Conservation (phyloP, 2,888 invertebrate genomes). For the Drosophila mulleri region DNA sequence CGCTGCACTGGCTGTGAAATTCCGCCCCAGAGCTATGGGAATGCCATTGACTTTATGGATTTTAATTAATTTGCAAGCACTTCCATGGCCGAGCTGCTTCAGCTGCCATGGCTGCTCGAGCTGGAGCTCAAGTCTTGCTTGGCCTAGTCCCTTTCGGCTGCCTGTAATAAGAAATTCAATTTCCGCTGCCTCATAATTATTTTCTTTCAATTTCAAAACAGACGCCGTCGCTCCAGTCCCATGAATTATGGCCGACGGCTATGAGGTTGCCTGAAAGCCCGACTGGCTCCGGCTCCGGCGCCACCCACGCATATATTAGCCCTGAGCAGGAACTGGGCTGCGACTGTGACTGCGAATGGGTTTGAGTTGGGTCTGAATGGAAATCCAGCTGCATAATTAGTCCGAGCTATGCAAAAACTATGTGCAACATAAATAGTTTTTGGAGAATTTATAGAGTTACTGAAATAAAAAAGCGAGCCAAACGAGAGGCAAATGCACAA, state of each 20-base stretch:
- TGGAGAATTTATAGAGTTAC: constrained; percentile 59
- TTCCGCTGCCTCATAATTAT: constrained; percentile 79
- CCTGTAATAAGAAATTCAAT: constrained; percentile 80
- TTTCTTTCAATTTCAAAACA: constrained; percentile 80
- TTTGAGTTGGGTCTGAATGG: constrained; percentile 16
- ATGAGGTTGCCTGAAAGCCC: constrained; percentile 43
- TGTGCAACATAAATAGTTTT: constrained; percentile 73
- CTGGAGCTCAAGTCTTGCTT: constrained; percentile 7
- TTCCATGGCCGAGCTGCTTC: constrained; percentile 24
- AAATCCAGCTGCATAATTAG: constrained; percentile 77
- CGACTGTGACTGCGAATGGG: constrained; percentile 7
- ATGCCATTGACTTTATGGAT: constrained; percentile 63
- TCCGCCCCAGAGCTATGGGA: constrained; percentile 25
- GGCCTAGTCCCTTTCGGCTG: constrained; percentile 23
- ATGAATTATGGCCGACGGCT: constrained; percentile 71
- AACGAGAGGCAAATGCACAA: constrained; percentile 4
- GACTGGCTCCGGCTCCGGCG: constrained; percentile 19
- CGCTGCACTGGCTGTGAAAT: constrained; percentile 43
- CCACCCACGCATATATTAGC: constrained; percentile 70
- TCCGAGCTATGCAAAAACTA: constrained; percentile 58
- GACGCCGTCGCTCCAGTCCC: constrained; percentile 53
- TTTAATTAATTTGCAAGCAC: constrained; percentile 75
- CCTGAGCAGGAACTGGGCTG: constrained; percentile 28
- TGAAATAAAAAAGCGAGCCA: constrained; percentile 17
- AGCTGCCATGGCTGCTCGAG: constrained; percentile 11